These are phyloP conservation scores for Agonopterix alstromeriana DNA, from an alignment of 2,888 invertebrate genomes.

Conservation along the genomic window DNA sequence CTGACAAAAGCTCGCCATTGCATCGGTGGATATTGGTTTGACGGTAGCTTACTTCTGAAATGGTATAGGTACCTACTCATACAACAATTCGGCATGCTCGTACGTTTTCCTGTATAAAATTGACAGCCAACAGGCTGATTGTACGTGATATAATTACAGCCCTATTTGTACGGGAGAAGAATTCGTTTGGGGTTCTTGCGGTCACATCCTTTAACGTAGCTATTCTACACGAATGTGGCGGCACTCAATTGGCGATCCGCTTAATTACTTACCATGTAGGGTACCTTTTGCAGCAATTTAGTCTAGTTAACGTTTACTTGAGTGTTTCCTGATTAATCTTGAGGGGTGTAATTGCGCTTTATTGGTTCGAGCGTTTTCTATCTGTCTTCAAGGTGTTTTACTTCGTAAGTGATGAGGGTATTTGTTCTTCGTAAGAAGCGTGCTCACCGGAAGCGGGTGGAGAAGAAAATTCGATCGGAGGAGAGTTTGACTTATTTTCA, in stretches of 20 bases:
- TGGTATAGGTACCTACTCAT: too few species aligned
- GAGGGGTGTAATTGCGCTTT: conserved; percentile 45
- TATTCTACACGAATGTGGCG: too few species aligned
- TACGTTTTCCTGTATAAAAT: neutral
- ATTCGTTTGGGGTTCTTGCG: conserved; percentile 24
- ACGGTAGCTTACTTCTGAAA: too few species aligned
- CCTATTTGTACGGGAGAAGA: conserved; percentile 22
- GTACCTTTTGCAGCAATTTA: conserved; percentile 45
- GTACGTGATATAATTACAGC: conserved; percentile 18
- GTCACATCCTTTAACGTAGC: conserved; percentile 19
- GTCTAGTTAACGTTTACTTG: conserved; percentile 42
- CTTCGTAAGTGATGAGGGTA: conserved; percentile 9
- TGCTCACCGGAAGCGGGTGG: too few species aligned
- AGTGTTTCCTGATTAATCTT: conserved; percentile 54
- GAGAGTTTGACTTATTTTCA: too few species aligned
- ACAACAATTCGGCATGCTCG: neutral
- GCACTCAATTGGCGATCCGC: conserved; percentile 36
- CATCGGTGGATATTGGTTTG: too few species aligned
- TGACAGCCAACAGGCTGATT: neutral
- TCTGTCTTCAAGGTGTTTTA: conserved; percentile 28
- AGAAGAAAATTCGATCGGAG: too few species aligned
- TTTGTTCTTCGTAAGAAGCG: neutral
- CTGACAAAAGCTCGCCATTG: too few species aligned
- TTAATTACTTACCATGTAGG: conserved; percentile 42
- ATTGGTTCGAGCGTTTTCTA: conserved; percentile 38